Conservation (phyloP, 2,797 vertebrate species). For the Sebastes itinus region DNA sequence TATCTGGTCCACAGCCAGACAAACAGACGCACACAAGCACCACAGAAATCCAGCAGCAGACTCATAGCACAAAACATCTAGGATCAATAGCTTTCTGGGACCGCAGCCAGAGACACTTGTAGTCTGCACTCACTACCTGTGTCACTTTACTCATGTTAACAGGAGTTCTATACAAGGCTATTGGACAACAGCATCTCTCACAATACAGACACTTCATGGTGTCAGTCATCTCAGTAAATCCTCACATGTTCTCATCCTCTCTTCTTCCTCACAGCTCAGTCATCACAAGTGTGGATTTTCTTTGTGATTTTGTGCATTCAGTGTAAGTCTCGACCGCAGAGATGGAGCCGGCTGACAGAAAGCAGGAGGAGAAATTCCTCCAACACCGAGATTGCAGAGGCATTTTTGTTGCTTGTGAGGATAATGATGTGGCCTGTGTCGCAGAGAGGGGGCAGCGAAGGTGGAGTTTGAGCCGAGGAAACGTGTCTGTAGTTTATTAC, state of each 20-base stretch:
- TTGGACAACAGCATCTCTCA: constrained; percentile 18
- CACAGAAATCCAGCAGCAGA: constrained; percentile 27
- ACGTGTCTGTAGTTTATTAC: constrained; percentile 70
- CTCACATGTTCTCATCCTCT: constrained; percentile 1
- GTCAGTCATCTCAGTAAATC: constrained; percentile 13
- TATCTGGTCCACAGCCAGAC: constrained; percentile 55
- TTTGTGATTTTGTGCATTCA: constrained; percentile 38
- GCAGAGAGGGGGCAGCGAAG: constrained; percentile 61
- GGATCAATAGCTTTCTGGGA: constrained; percentile 67
- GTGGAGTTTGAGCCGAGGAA: constrained; percentile 59
- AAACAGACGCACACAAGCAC: constrained; percentile 35
- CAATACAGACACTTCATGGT: constrained; percentile 25
- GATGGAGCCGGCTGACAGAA: constrained; percentile 23
- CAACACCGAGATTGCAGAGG: constrained; percentile 51
- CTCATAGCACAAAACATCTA: constrained; percentile 33
- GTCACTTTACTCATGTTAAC: constrained; percentile 51
- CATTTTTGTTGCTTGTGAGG: constrained; percentile 56
- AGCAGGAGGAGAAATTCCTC: constrained; percentile 28
- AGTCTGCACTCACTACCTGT: constrained; percentile 40
- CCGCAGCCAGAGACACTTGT: constrained; percentile 54
- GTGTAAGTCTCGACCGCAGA: not conserved
- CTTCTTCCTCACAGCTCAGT: constrained; percentile 14
- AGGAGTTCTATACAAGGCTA: constrained; percentile 8
- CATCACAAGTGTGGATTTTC: constrained; percentile 32
- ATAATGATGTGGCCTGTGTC: constrained; percentile 68